These are phyloP conservation scores for Serinus canaria DNA, from an alignment of 2,113 vertebrate genomes.

Conservation along the genomic window DNA sequence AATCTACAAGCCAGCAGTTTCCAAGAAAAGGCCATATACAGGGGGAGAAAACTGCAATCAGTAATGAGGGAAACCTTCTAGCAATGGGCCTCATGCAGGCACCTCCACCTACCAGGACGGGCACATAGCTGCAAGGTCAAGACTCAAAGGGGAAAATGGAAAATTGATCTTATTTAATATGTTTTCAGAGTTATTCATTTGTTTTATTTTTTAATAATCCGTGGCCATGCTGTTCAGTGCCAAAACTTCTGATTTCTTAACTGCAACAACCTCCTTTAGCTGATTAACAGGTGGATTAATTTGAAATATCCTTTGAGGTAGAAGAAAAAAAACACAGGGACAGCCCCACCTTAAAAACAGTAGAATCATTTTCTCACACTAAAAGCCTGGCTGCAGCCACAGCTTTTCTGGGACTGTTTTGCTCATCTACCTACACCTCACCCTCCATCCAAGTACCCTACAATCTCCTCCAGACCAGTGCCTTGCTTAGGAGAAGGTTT, in stretches of 20 bases:
- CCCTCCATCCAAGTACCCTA: fast-evolving
- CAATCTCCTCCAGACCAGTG: not conserved
- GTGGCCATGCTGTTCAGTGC: not conserved
- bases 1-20: not conserved
- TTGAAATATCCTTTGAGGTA: not conserved
- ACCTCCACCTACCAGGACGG: not conserved
- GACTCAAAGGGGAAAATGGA: not conserved
- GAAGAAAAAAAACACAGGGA: not conserved
- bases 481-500: not conserved
- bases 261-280: not conserved
- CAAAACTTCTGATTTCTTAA: not conserved
- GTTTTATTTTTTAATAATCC: not conserved
- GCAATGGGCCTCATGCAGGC: not conserved
- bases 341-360: not conserved
- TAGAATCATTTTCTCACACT: not conserved
- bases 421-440: not conserved
- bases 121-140: not conserved
- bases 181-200: not conserved
- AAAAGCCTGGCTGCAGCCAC: not conserved
- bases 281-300: not conserved
- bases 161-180: not conserved
- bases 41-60: not conserved
- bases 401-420: not conserved
- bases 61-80: not conserved
- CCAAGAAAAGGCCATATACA: not conserved